Conservation (phyloP, 2,888 invertebrate genomes). For the Yponomeuta malinellus region DNA sequence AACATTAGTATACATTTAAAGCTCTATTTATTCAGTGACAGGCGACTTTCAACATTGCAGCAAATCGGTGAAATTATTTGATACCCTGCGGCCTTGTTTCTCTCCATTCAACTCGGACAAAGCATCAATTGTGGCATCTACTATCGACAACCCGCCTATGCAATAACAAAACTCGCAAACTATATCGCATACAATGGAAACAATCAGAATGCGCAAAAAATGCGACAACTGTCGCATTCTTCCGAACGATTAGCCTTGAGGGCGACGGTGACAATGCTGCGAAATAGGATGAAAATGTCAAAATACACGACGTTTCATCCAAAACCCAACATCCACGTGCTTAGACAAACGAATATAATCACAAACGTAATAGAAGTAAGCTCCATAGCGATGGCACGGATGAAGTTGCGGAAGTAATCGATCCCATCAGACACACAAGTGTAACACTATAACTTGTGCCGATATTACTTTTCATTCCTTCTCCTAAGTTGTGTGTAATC, state of each 20-base stretch:
- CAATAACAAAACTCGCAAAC: slow-evolving; percentile 29
- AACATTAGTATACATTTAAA: no score
- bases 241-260: slow-evolving; percentile 59
- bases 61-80: not conserved
- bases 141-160: slow-evolving; percentile 22
- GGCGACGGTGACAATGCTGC: slow-evolving; percentile 47
- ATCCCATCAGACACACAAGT: slow-evolving; percentile 28
- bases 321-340: not conserved
- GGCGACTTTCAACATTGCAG: not conserved
- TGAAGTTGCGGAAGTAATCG: slow-evolving; percentile 22
- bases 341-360: not conserved
- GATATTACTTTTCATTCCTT: slow-evolving; percentile 48
- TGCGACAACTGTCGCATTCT: slow-evolving; percentile 33
- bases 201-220: slow-evolving; percentile 3
- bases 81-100: not conserved
- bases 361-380: not conserved
- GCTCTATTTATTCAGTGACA: no score
- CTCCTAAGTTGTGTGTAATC: slow-evolving; percentile 35
- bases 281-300: slow-evolving; percentile 73
- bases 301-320: slow-evolving; percentile 41
- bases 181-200: slow-evolving; percentile 5
- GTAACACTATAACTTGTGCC: slow-evolving; percentile 67
- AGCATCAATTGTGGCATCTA: slow-evolving; percentile 23
- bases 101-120: slow-evolving; percentile 8
- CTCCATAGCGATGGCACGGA: not conserved